Evolutionary conservation across 2,113 vertebrate genomes (phyloP), one percentile per base, ranked within the genome.

Genomic region (Scolopax mira): DNA sequence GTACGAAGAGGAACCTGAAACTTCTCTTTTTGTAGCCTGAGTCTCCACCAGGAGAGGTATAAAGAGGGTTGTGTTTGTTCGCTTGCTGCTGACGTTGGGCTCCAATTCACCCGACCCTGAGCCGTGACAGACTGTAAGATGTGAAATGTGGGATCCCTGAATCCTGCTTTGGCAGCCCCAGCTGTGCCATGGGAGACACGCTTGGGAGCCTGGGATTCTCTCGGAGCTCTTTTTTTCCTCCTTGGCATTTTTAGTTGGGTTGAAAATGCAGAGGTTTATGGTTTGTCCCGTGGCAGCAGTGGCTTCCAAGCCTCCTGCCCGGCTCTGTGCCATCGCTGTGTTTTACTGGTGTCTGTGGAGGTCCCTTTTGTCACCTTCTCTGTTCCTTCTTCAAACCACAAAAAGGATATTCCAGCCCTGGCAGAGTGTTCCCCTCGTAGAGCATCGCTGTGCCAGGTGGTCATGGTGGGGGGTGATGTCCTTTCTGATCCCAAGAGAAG

Each of bases 391-490:
- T 11, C 7, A 31, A 91, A 13, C 51, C 24, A 7, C 58, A 22
- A 6, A 64, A 30, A 25, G 21, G 2, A 2, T 9, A 44, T 69
- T 74, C 55, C 31, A 18, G 3, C 39, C 4, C 1, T 3, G n/a
- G 54, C 49, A 18, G 37, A 69, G 24, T 1, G 0, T 33, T 46
- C 27, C 31, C 19, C 8, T 73, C 0, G 0, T 3, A 18, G 23
- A 48, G 15, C 69, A 24, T 51, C 2, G 2, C 62, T 17, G 39
- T 25, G n/a, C 37, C 23, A 19, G 14, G 60, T 6, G 3, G 16
- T 44, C 24, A 11, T 9, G 46, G 3, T 42, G n/a, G 7, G 21
- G 28, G 23, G 31, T 12, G 58, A 19, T 1, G 3, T 48, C 39
- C 24, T 25, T 54, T 2, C 18, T 21, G 46, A 21, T 21, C 10